These are phyloP conservation scores for Platalea minor DNA, from an alignment of 2,797 vertebrate species.

Conservation along the genomic window DNA sequence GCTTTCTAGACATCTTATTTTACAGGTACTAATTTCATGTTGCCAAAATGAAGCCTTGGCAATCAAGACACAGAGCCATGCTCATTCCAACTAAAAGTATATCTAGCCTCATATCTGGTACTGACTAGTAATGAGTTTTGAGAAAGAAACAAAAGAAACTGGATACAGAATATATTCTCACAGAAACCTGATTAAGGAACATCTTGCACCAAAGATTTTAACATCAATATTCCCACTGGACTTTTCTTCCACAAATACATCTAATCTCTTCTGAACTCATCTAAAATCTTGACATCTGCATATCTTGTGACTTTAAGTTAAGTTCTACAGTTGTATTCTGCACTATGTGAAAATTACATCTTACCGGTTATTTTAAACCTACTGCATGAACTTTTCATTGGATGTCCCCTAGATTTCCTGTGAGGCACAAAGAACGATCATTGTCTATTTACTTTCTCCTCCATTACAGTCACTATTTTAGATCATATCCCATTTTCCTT, in stretches of 20 bases:
- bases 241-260: background rate
- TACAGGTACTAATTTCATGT: background rate
- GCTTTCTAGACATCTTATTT: background rate
- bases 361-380: background rate
- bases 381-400: background rate
- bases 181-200: background rate
- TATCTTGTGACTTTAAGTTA: background rate
- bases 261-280: background rate
- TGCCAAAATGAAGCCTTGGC: background rate
- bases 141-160: background rate
- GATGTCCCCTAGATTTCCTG: background rate
- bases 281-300: background rate
- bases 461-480: background rate
- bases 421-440: background rate
- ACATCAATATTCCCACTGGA: background rate
- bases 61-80: background rate
- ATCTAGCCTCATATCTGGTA: background rate
- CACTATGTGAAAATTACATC: background rate
- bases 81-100: background rate
- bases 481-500: background rate
- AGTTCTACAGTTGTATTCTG: background rate
- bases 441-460: background rate
- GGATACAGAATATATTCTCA: background rate
- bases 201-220: background rate
- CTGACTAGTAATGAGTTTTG: background rate